phyloP scores from a whole-genome alignment of 2,888 invertebrate genomes.

The Drosophila niveifrons region DNA sequence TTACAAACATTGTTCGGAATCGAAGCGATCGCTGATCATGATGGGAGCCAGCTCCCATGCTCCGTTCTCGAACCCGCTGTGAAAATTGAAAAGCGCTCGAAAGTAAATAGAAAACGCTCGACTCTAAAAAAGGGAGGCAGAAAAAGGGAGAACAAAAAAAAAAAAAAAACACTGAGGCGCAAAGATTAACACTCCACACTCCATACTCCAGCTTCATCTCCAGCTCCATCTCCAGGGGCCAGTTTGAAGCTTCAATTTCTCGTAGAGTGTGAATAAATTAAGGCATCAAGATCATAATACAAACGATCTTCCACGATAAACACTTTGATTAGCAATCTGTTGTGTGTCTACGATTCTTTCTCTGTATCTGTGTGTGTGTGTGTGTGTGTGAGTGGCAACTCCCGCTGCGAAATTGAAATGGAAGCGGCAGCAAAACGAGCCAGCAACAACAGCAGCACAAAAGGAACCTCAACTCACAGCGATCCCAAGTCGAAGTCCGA shows the following conservation, averaged over 20 bases:
- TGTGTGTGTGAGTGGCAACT: constrained; percentile 54
- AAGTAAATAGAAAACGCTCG: constrained; percentile 73
- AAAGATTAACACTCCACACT: constrained; percentile 68
- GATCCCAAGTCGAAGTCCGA: constrained; percentile 1
- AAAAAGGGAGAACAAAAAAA: no score
- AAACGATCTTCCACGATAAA: constrained; percentile 81
- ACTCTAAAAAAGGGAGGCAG: constrained; percentile 13
- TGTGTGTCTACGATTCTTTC: background rate
- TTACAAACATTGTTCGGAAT: constrained; percentile 77
- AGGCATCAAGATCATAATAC: constrained; percentile 81
- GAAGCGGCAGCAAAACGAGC: constrained; percentile 73
- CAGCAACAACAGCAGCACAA: constrained; percentile 35
- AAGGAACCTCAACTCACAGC: constrained; percentile 10
- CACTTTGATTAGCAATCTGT: constrained; percentile 77
- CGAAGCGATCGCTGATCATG: constrained; percentile 39
- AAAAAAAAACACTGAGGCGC: constrained; percentile 50
- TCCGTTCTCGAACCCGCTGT: constrained; percentile 57
- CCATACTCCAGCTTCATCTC: background rate
- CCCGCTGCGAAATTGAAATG: constrained; percentile 79
- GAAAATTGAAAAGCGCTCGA: constrained; percentile 77
- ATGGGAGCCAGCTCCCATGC: constrained; percentile 27
- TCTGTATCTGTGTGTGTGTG: constrained; percentile 10
- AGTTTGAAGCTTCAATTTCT: constrained; percentile 21
- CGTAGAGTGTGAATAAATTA: constrained; percentile 83
- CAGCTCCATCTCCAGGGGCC: constrained; percentile 15